These are phyloP conservation scores for Haliaeetus leucogaster DNA, from an alignment of 2,113 vertebrate genomes.

Conservation along the genomic window DNA sequence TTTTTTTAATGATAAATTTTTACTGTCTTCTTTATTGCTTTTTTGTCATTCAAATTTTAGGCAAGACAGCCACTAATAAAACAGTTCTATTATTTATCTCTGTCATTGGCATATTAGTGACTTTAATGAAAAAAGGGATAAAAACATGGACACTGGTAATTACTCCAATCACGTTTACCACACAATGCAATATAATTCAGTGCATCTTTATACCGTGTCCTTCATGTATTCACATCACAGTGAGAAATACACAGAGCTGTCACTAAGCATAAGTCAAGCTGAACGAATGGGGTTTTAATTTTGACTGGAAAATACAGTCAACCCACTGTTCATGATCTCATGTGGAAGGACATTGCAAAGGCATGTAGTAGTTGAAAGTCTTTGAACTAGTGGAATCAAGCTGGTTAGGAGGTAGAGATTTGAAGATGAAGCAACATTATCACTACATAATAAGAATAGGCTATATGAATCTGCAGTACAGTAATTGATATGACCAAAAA, in stretches of 20 bases:
- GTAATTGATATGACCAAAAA: background rate
- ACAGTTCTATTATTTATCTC: slow-evolving; percentile 33
- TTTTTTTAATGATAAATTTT: slow-evolving; percentile 48
- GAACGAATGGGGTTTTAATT: slow-evolving; percentile 72
- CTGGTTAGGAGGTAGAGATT: background rate
- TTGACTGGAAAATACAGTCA: slow-evolving; percentile 54
- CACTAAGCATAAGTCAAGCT: slow-evolving; percentile 65
- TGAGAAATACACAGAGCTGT: slow-evolving; percentile 59
- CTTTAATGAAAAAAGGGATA: slow-evolving; percentile 26
- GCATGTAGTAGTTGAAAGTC: background rate
- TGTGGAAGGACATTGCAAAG: slow-evolving; percentile 49
- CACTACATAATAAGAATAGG: background rate
- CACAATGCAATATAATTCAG: slow-evolving; percentile 4
- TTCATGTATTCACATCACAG: slow-evolving; percentile 59
- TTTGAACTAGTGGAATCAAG: background rate
- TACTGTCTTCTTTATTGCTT: background rate
- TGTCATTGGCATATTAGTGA: background rate
- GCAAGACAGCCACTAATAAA: slow-evolving; percentile 38
- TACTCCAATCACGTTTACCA: slow-evolving; percentile 19
- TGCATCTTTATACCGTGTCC: slow-evolving; percentile 1
- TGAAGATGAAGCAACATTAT: background rate
- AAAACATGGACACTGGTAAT: slow-evolving; percentile 36
- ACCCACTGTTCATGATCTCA: background rate
- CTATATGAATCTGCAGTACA: background rate
- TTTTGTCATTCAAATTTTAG: slow-evolving; percentile 36